Conservation (phyloP, 2,888 invertebrate species). For the Melieria crassipennis region DNA sequence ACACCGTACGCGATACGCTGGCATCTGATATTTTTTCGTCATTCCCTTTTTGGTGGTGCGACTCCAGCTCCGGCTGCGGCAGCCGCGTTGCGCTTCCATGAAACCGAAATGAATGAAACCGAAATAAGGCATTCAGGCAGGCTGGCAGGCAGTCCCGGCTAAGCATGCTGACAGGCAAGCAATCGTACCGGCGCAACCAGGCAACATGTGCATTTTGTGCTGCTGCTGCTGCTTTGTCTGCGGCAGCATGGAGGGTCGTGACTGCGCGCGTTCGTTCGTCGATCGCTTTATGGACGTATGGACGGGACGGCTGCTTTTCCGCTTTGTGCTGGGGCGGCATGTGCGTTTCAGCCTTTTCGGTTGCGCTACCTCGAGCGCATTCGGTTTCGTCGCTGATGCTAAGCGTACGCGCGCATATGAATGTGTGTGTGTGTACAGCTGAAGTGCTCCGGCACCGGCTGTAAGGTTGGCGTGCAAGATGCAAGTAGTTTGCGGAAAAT, state of each 20-base stretch:
- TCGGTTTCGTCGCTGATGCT: conserved; percentile 1
- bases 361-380: neutral
- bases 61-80: conserved; percentile 8
- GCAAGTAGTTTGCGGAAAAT: too few species aligned
- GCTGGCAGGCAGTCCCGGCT: neutral
- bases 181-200: neutral
- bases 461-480: too few species aligned
- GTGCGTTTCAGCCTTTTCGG: neutral
- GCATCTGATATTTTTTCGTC: conserved; percentile 20
- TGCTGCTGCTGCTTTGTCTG: neutral
- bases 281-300: neutral
- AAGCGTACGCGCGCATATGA: neutral
- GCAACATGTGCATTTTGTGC: neutral
- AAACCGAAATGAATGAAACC: conserved; percentile 27
- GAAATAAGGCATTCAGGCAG: conserved; percentile 24
- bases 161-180: too few species aligned
- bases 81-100: conserved; percentile 22
- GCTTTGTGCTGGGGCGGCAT: neutral
- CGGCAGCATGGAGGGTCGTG: neutral
- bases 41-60: conserved; percentile 20
- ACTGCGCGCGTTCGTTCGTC: neutral
- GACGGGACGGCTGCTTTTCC: neutral
- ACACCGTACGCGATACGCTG: conserved; percentile 9
- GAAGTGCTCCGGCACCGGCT: too few species aligned
- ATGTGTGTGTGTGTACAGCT: neutral